These are phyloP conservation scores for Myotis vivesi DNA, from an alignment of 2,797 vertebrate species.

Conservation along the genomic window DNA sequence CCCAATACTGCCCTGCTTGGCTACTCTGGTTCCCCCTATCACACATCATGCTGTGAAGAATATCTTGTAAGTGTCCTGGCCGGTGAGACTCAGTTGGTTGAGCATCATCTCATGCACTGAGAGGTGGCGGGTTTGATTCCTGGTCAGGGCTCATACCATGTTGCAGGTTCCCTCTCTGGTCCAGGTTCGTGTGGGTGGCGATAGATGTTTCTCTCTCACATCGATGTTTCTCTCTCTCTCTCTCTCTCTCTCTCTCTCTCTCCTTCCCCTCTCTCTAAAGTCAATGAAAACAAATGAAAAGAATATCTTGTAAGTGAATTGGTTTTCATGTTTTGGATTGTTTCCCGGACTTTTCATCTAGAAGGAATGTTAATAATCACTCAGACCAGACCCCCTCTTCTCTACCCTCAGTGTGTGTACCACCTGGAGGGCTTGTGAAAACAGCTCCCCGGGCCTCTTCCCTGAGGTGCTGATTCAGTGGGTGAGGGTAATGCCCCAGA, in stretches of 20 bases:
- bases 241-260: too few species aligned
- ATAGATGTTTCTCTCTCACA: too few species aligned
- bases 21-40: not conserved
- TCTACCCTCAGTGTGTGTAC: not conserved
- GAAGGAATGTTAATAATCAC: not conserved
- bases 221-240: too few species aligned
- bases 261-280: too few species aligned
- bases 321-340: not conserved
- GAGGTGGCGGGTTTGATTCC: too few species aligned
- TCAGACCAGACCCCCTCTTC: not conserved
- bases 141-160: too few species aligned
- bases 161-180: too few species aligned
- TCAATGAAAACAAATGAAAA: not conserved
- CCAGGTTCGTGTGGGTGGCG: too few species aligned
- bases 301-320: not conserved
- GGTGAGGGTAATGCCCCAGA: fast-evolving
- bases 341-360: not conserved
- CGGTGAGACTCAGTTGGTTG: too few species aligned
- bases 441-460: not conserved
- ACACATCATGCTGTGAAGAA: not conserved
- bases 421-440: not conserved
- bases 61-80: not conserved
- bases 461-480: not conserved
- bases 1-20: not conserved
- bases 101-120: too few species aligned